Base-by-base conservation (phyloP, 1,140 invertebrate genomes). In the Tetramorium simillimum region DNA sequence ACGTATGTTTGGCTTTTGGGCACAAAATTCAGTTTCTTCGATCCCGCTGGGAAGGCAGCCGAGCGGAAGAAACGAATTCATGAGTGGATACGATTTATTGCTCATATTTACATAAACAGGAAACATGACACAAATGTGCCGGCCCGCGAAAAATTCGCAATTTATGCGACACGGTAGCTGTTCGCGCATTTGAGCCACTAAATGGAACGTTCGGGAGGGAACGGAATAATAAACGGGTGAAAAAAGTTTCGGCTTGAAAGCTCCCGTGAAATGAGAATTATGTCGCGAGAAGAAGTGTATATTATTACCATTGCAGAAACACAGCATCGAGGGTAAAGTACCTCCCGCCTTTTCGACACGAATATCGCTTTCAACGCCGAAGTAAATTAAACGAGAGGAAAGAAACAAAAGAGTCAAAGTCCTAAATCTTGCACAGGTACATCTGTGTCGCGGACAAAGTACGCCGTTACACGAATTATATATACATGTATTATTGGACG, bases 41-140 rank as follows among this genome's bases (percentile, higher is more conserved):
- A 28, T 72, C 40, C 28, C 18, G 80, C 40, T 28, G 80, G 24
- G 33, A 80, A 92, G 78, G 89, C 93, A 92, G 87, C 88, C 91
- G 85, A 91, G 90, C 91, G 93, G 92, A 95, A 95, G 90, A 91
- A 93, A 94, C 93, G 91, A 93, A 95, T 95, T 95, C 93, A 93
- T 88, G 90, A 92, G 90, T 91, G 89, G 92, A 93, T 91, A 90
- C 81, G 92, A 95, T 95, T 94, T 95, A 95, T 94, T 90, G 92
- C 78, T 78, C 62, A 88, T 94, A 95, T 95, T 94, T 94, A 91
- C 94, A 94, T 94, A 91, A 91, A 88, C 89, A 91, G 92, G 90
- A 92, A 92, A 93, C 92, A 89, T 72, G 87, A 88, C 91, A 87
- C 86, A 89, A 91, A 92, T 91, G 91, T 88, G 85, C 88, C 84